phyloP scores from a whole-genome alignment of 1,140 invertebrate species.

The Aphelenchoides fujianensis region DNA sequence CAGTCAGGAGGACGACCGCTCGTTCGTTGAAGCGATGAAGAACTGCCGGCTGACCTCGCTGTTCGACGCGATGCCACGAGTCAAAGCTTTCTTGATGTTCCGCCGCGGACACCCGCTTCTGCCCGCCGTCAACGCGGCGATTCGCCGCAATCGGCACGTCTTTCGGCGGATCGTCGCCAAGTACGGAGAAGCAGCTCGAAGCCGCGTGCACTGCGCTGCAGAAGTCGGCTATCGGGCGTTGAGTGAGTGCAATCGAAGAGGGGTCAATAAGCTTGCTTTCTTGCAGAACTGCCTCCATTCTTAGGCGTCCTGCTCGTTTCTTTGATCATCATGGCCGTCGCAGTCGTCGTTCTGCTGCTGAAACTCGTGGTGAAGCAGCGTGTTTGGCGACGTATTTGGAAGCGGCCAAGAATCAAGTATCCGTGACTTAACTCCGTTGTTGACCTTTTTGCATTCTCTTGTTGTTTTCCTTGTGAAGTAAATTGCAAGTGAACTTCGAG shows the following conservation, averaged over 20 bases:
- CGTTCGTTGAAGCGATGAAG: not conserved
- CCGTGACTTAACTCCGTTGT: too few species aligned
- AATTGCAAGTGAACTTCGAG: too few species aligned
- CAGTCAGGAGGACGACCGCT: slow-evolving; percentile 14
- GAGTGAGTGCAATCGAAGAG: too few species aligned
- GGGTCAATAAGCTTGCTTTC: not conserved
- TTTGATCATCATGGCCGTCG: not conserved
- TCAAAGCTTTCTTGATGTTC: not conserved
- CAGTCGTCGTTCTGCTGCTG: not conserved
- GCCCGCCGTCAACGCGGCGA: not conserved
- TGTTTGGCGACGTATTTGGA: too few species aligned
- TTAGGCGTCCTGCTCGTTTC: not conserved
- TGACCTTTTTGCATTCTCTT: too few species aligned
- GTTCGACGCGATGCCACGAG: not conserved
- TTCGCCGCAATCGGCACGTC: not conserved
- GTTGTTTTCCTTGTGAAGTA: too few species aligned
- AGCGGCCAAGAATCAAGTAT: too few species aligned
- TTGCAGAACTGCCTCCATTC: not conserved
- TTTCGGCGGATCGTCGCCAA: not conserved
- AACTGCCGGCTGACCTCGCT: not conserved
- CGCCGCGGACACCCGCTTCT: not conserved
- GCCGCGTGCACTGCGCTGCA: not conserved
- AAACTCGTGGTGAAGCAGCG: not conserved
- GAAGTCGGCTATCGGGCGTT: not conserved
- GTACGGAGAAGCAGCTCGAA: not conserved